phyloP scores from a whole-genome alignment of 2,797 vertebrate genomes.

The Labeo calbasu region DNA sequence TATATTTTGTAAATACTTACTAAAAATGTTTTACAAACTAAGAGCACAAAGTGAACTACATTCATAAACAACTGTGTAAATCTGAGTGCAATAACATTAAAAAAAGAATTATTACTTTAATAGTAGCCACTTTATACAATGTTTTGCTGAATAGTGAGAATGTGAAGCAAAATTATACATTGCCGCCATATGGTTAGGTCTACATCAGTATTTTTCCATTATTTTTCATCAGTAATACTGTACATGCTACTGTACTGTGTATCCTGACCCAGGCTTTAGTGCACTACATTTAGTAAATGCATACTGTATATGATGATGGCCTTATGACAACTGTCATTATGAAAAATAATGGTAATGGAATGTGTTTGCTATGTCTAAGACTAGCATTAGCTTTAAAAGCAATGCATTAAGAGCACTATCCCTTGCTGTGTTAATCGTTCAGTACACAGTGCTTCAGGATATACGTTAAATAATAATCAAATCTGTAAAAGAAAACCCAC shows the following conservation, averaged over 20 bases:
- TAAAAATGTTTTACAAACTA: background rate
- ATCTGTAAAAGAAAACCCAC: slow-evolving; percentile 57
- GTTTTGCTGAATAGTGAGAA: background rate
- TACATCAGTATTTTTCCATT: background rate
- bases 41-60: background rate
- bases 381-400: slow-evolving; percentile 33
- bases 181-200: background rate
- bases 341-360: slow-evolving; percentile 33
- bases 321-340: slow-evolving; percentile 25
- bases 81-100: background rate
- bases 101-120: background rate
- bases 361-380: slow-evolving; percentile 6
- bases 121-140: background rate
- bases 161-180: background rate
- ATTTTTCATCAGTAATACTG: background rate
- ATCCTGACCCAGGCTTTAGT: slow-evolving; percentile 25
- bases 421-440: slow-evolving; percentile 17
- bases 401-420: slow-evolving; percentile 32
- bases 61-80: background rate
- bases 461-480: slow-evolving; percentile 27
- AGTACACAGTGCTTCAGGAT: slow-evolving; percentile 1
- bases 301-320: background rate
- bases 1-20: background rate
- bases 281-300: slow-evolving; percentile 40
- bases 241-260: slow-evolving; percentile 11